phyloP scores from a whole-genome alignment of 1,140 invertebrate species.

The Cyclina sinensis region DNA sequence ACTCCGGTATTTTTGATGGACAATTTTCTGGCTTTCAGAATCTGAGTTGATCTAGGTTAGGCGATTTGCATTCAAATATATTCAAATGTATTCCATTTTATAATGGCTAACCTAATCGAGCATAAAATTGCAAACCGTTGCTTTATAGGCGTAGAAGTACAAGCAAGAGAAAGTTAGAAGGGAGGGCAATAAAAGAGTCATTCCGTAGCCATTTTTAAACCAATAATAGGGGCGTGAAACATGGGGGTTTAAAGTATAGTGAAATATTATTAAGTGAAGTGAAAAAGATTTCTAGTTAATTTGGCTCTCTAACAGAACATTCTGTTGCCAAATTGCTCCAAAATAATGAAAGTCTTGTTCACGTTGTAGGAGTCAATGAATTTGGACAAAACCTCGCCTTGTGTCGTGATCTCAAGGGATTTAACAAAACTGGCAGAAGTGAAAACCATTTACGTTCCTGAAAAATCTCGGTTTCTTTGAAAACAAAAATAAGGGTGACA shows the following conservation, averaged over 20 bases:
- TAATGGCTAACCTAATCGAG: constrained; percentile 57
- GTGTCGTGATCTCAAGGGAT: constrained; percentile 1
- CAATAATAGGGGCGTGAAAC: constrained; percentile 44
- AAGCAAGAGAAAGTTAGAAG: neutral
- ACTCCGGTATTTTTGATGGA: neutral
- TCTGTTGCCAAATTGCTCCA: neutral
- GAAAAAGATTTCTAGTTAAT: constrained; percentile 51
- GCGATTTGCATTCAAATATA: constrained; percentile 54
- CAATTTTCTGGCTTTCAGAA: constrained; percentile 23
- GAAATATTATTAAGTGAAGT: constrained; percentile 27
- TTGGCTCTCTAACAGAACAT: constrained; percentile 17
- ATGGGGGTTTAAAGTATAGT: constrained; percentile 53
- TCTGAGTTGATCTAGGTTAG: neutral
- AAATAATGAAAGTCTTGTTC: constrained; percentile 28
- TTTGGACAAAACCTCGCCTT: neutral
- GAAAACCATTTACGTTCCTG: neutral
- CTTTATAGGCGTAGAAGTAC: neutral
- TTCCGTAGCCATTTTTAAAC: constrained; percentile 7
- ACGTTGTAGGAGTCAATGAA: constrained; percentile 9
- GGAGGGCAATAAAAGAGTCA: neutral
- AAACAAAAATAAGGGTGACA: constrained; percentile 14
- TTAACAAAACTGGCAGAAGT: neutral
- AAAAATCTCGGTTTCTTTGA: neutral
- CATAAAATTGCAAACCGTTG: constrained; percentile 50
- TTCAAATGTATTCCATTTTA: constrained; percentile 64